A percentile compares a stretch with the other conserved stretches of the same genome.
Evolutionary conservation across 2,888 invertebrate species (phyloP).

Genomic region (Sphinx pinastri): DNA sequence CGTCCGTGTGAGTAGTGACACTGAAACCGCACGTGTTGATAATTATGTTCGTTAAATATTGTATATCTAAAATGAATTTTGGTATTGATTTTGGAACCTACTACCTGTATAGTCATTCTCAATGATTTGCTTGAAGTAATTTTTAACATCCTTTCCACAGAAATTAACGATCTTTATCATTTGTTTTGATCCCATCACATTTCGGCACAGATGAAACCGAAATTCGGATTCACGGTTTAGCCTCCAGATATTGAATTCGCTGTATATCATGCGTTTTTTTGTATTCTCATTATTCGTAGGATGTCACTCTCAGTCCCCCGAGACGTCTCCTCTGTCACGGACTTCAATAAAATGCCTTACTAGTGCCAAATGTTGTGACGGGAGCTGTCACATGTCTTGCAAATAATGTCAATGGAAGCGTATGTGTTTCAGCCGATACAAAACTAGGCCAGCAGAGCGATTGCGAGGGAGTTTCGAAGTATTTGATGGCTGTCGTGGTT

Average conservation of each 20-base stretch:
- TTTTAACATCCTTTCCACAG: no score
- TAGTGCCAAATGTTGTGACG: slow-evolving; percentile 7
- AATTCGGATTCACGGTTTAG: no score
- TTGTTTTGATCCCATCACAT: no score
- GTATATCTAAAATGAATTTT: background rate
- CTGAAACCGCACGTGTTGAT: slow-evolving; percentile 4
- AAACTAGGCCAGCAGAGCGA: background rate
- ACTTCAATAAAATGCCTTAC: slow-evolving; percentile 1
- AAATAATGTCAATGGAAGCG: background rate
- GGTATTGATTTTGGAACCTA: no score
- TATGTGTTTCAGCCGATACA: background rate
- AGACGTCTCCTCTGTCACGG: background rate
- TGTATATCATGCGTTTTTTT: no score
- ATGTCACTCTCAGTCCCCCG: background rate
- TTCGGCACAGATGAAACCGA: no score
- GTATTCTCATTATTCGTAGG: background rate
- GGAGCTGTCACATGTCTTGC: background rate
- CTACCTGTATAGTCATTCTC: no score
- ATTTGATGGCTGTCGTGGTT: background rate
- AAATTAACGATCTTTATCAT: no score
- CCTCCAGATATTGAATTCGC: no score
- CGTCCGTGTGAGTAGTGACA: background rate
- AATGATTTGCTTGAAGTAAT: no score
- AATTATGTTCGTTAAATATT: background rate
- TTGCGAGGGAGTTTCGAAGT: background rate